Conservation (phyloP, 2,797 vertebrate genomes). For the Platyrinchus mystaceus region DNA sequence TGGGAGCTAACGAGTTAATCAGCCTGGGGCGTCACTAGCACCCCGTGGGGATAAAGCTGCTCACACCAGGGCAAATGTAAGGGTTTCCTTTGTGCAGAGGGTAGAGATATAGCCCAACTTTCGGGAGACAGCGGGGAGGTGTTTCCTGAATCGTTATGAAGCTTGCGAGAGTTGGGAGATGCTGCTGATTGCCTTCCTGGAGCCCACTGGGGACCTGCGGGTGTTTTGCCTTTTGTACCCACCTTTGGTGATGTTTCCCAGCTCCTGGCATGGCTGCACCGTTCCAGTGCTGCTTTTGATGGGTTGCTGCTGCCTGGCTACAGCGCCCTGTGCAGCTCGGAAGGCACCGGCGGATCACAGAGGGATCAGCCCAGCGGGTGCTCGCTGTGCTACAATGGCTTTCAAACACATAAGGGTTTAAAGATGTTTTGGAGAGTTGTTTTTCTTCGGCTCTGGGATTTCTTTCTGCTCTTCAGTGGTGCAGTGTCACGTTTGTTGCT, state of each 20-base stretch:
- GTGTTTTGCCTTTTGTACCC: neutral
- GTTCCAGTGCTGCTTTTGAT: neutral
- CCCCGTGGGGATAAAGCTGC: neutral
- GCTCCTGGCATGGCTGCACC: neutral
- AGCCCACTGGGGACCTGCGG: neutral
- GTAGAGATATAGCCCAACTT: neutral
- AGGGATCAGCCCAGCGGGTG: neutral
- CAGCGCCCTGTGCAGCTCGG: neutral
- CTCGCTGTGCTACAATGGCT: neutral
- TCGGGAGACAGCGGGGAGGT: rapidly evolving
- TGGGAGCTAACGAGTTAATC: neutral
- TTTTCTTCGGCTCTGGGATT: neutral
- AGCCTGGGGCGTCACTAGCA: neutral
- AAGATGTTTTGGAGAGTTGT: neutral
- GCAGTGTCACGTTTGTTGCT: neutral
- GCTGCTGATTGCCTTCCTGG: neutral
- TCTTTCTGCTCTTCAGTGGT: neutral
- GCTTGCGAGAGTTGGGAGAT: neutral
- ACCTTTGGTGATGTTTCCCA: neutral
- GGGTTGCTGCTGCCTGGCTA: neutral
- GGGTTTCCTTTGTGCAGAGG: neutral
- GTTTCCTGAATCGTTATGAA: rapidly evolving
- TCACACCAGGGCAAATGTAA: neutral
- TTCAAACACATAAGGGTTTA: neutral
- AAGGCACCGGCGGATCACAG: neutral